These are phyloP conservation scores for Chinchilla lanigera DNA, from an alignment of 2,113 vertebrate genomes.

Conservation along the genomic window DNA sequence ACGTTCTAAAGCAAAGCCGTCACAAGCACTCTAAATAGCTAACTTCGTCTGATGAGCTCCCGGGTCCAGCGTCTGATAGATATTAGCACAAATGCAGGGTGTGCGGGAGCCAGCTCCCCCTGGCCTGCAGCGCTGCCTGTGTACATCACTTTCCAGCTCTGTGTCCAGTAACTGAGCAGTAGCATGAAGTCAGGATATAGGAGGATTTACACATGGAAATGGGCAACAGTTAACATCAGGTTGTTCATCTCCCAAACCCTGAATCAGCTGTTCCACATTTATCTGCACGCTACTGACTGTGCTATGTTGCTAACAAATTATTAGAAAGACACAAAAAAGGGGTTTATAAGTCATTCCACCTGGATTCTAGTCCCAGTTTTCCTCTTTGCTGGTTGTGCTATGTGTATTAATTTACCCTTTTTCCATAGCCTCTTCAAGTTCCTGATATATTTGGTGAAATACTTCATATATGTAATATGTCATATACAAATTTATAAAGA, in stretches of 20 bases:
- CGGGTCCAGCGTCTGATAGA: neutral
- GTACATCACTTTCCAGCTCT: neutral
- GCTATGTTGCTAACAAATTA: neutral
- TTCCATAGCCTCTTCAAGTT: neutral
- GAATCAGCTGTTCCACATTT: neutral
- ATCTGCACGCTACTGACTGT: neutral
- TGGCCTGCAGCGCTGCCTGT: neutral
- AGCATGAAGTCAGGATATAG: neutral
- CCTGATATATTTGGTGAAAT: neutral
- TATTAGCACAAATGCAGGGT: neutral
- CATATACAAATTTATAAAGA: neutral
- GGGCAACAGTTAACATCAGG: neutral
- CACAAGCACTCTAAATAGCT: neutral
- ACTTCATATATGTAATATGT: neutral
- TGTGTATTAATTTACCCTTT: neutral
- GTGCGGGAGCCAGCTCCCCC: neutral
- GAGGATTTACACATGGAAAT: neutral
- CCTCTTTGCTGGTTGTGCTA: neutral
- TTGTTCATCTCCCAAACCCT: accelerated
- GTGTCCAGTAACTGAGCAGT: neutral
- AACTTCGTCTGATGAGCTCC: neutral
- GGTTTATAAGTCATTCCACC: neutral
- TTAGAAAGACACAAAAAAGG: neutral
- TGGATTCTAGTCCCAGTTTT: neutral
- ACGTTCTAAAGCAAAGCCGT: neutral